Conservation (phyloP, 2,888 invertebrate species). For the Eucriotettix oculatus region DNA sequence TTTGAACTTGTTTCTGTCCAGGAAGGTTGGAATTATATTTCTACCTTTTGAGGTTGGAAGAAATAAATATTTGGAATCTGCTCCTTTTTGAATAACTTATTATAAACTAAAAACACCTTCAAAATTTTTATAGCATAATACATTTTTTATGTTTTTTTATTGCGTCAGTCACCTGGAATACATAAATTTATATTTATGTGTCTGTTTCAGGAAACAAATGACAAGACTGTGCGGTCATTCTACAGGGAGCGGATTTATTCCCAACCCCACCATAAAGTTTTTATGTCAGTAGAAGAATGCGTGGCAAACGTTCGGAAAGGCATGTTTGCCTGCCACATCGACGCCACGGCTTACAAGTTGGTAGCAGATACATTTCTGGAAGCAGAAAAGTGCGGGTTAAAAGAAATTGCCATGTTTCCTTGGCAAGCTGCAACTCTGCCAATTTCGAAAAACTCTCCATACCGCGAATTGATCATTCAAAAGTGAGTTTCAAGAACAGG, state of each 20-base stretch:
- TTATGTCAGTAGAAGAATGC: background rate
- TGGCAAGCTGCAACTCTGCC: background rate
- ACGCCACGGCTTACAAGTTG: background rate
- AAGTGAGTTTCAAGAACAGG: background rate
- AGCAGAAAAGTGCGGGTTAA: conserved; percentile 1
- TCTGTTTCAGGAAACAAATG: background rate
- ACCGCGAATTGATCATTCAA: background rate
- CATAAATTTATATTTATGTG: background rate
- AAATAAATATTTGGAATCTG: no score
- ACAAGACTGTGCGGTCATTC: background rate
- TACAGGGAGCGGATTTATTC: background rate
- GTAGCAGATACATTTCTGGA: conserved; percentile 1
- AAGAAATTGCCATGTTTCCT: background rate
- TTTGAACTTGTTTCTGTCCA: no score
- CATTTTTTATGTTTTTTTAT: no score
- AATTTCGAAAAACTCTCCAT: background rate
- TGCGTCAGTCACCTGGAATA: no score
- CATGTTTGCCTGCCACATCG: background rate
- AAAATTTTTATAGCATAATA: no score
- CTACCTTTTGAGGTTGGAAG: no score
- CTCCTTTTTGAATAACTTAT: no score
- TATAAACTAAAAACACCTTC: no score
- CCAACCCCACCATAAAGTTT: background rate
- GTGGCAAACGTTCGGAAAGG: background rate
- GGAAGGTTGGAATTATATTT: no score